Base-by-base conservation (phyloP, 2,888 invertebrate species). In the Hydroisotoma schaefferi region DNA sequence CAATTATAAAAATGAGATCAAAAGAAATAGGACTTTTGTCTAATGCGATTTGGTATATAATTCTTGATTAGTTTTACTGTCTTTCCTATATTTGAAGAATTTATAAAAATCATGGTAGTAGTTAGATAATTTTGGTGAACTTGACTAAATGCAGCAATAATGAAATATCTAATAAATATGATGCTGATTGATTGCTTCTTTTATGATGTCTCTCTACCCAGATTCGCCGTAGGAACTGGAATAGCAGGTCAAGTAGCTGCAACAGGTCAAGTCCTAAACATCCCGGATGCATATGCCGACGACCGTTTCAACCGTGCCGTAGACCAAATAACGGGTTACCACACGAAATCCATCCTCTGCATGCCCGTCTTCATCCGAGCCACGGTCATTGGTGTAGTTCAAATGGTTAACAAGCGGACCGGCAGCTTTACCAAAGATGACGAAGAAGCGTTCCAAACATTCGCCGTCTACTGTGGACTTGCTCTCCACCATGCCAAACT, bases 311-410 rank as follows among this genome's bases (percentile, higher is more conserved):
- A 90, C 76, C 81, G 85, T 48, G 81, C 82, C 25, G 83, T 86
- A 37, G 56, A 67, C 59, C 59, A 61, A 52, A 51, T 65, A n/a
- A 65, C 65, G 4, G 65, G 65, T 26, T 65, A 67, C 60, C 55
- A 65, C 37, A 73, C 73, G 18, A 55, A 61, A 44, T 53, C 61
- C 22, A 89, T 91, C 43, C 81, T 91, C 0, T 90, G 90, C 76
- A 90, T 91, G 90, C 92, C 91, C 0, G 87, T 92, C 43, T 88
- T 86, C 76, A 88, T 88, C 20, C 80, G 88, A 59, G 85, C 86
- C 33, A 82, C 81, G 63, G 84, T 90, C 8, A 90, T 91, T 61
- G 90, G 89, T 1, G 90, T 91, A 0, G 89, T 91, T 0, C 90
- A 92, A 78, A 91, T 91, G 90, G 88, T 91, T n/a, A 83, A 83